Evolutionary conservation across 2,797 vertebrate species (phyloP).

Genomic region (Esox lucius): DNA sequence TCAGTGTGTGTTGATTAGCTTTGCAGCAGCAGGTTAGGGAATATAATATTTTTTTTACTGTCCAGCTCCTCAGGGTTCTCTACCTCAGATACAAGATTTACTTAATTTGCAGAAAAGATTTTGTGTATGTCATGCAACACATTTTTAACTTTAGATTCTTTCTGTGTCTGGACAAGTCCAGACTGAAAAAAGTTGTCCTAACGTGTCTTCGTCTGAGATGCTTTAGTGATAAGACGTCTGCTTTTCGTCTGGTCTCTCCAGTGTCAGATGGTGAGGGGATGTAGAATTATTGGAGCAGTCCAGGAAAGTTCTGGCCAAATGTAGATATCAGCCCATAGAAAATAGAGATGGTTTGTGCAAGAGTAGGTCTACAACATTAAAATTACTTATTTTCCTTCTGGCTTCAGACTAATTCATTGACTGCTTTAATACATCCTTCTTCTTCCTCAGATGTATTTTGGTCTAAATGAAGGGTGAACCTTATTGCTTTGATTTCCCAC

Average conservation of each 20-base stretch:
- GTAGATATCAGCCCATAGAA: conserved; percentile 13
- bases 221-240: background rate
- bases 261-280: background rate
- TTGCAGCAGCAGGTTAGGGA: conserved; percentile 1
- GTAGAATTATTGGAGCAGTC: conserved; percentile 28
- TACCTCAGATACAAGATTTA: conserved; percentile 50
- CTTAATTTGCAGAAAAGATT: background rate
- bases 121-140: conserved; percentile 2
- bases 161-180: background rate
- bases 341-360: conserved; percentile 28
- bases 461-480: conserved; percentile 10
- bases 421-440: background rate
- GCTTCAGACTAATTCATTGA: background rate
- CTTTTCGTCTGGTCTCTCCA: background rate
- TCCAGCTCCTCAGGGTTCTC: conserved; percentile 42
- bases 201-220: background rate
- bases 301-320: background rate
- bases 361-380: conserved; percentile 5
- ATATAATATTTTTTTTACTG: conserved; percentile 4
- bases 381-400: conserved; percentile 4
- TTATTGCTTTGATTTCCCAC: conserved; percentile 51
- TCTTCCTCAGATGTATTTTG: background rate
- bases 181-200: background rate
- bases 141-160: background rate
- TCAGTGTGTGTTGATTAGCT: conserved; percentile 26